Evolutionary conservation across 2,797 vertebrate genomes (phyloP), one percentile per base, ranked within the genome.

Genomic region (Babyrousa celebensis): DNA sequence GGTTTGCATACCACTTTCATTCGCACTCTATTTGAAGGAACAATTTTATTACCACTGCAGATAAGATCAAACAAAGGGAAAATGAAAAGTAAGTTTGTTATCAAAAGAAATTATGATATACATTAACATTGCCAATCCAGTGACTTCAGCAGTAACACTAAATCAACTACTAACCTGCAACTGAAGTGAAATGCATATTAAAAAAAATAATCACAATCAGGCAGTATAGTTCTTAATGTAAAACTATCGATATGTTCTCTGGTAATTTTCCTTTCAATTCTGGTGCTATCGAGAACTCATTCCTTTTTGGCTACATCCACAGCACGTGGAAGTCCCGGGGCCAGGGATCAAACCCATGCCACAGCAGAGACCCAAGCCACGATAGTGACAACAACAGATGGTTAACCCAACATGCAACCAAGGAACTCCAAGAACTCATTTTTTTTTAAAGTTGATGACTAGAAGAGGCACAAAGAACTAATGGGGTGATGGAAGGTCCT

Each of bases 51-150:
- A 89, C 3, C n/a, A 88, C 12, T 40, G 3, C 18, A 87, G 32
- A 65, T 60, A 84, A 84, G 82, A 58, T 56, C 17, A 23, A 93
- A 77, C 79, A 62, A 97, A 96, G 32, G 17, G 77, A 58, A 6
- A 91, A 89, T 54, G 80, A 94, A 84, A 97, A 94, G 58, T 48
- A 93, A 82, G 25, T 36, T 17, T 91, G 17, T 63, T n/a, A 91
- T 82, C 74, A 85, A 91, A 94, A 91, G 27, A 96, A 96, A 79
- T 68, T 68, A 88, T n/a, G 16, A 85, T 29, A 67, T 18, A 87
- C 23, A 95, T 58, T 70, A 94, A 80, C 6, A 92, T 87, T 89
- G 80, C 23, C 17, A 95, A 77, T 43, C 20, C 7, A 90, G 15
- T 86, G 68, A 74, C 67, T 89, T 93, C 20, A 78, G 65, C 14